Evolutionary conservation across 2,888 invertebrate genomes (phyloP), one percentile per base, ranked within the genome.

Genomic region (Andrena dorsata): DNA sequence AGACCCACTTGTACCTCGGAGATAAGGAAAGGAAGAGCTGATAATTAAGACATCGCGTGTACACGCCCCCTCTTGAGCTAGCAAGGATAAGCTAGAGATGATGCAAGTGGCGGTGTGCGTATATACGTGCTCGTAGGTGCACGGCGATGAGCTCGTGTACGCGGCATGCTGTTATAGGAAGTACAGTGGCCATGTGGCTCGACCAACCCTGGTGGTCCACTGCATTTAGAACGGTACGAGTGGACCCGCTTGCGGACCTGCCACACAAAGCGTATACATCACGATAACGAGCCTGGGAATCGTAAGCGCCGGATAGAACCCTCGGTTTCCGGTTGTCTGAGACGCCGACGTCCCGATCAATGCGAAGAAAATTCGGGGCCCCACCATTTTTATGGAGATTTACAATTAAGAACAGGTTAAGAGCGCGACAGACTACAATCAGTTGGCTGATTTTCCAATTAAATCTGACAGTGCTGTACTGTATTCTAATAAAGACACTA

Each of bases 191-290:
- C 90, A 90, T 89, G 90, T 90, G 90, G 90, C 72, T 82, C 74
- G 83, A 75, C 80, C 89, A 80, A 86, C 82, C 82, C 76, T 68
- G 89, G 88, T 89, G 89, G 88, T 88, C 88, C 92, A 91, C 88
- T 90, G 90, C 88, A 91, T 92, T 92, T 91, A 91, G 92, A 92
- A 91, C 90, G 74, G 83, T 86, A 90, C 88, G 89, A 90, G 91
- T 90, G 90, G 88, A 87, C 88, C 88, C 83, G 88, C 82, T 86
- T 75, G 84, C 79, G 87, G 85, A 83, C 85, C 87, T 81, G 83
- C 87, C 83, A 68, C 81, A 83, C 83, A 83, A 84, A 85, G 85
- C 85, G 89, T 90, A 90, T 88, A 20, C 56, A 89, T 91, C 90
- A 89, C 89, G 91, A 92, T 92, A 91, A 92, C 90, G 89, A 90